Evolutionary conservation across 2,113 vertebrate species (phyloP), one percentile per base, ranked within the genome.

Genomic region (Tyto alba): DNA sequence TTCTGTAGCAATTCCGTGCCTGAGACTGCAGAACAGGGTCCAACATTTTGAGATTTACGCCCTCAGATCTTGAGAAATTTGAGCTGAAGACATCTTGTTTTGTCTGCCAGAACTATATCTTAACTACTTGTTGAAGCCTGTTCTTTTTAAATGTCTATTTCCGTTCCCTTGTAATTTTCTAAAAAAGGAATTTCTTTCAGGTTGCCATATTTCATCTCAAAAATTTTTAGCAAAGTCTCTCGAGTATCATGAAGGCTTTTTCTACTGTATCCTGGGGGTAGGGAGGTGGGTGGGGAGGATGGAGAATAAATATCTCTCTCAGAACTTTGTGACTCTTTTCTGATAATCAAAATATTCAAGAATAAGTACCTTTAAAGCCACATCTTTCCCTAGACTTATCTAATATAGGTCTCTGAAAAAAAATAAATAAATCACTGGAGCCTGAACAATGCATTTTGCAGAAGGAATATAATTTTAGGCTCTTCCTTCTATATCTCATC

Each of bases 101-200:
- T 77, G 48, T 78, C 72, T 88, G 72, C 64, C 88, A 94, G 67
- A 90, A 64, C 19, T 59, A 14, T 30, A 84, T 47, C n/a, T 41
- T 30, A 38, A 66, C 36, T 43, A 48, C 8, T 69, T 94, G 90
- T 81, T 74, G 59, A 81, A 96, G 52, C 67, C 71, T 93, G 79
- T 82, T 95, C n/a, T 60, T 95, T 73, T 90, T 32, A 92, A 89
- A 69, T 11, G 30, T 40, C 76, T 88, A 50, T 74, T 93, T 90
- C 53, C 43, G 81, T 84, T 67, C 43, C 57, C 57, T 83, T 50
- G 19, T 69, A 77, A 90, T 84, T 94, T 60, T 43, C 22, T 45
- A 75, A 85, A 83, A 94, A 11, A 71, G 13, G 10, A 79, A 66
- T 76, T 94, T 76, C 26, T 89, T 83, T 94, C 32, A 85, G 48